Percentiles rank a stretch among this genome's conserved stretches.
Evolutionary conservation across 2,797 vertebrate species (phyloP).

Genomic region (Urosaurus nigricauda): DNA sequence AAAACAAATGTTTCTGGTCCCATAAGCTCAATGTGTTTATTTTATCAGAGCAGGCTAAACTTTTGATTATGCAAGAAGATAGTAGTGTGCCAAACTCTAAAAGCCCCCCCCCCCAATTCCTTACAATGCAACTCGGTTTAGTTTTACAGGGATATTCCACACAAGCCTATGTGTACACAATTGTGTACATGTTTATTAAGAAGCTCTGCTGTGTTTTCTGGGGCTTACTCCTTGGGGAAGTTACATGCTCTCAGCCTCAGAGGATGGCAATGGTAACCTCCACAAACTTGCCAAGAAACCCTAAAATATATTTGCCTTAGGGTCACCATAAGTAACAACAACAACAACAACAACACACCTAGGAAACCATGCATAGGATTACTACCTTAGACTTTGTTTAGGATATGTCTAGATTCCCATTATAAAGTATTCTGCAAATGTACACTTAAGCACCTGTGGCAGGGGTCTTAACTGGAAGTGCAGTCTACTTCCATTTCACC

Average conservation of each 20-base stretch:
- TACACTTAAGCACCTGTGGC: background rate
- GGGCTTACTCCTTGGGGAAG: background rate
- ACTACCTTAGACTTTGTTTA: background rate
- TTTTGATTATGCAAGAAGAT: conserved; percentile 22
- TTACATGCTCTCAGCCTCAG: no score
- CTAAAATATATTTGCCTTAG: no score
- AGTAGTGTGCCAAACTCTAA: conserved; percentile 13
- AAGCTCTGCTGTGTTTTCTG: background rate
- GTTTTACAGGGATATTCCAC: background rate
- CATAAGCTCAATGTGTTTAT: background rate
- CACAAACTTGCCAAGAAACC: no score
- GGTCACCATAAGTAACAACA: no score
- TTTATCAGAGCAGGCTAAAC: background rate
- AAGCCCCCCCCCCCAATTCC: no score
- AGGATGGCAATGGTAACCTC: no score
- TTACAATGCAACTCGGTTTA: background rate
- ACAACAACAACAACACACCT: background rate
- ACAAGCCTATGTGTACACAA: background rate
- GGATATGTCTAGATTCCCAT: background rate
- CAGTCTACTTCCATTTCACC: background rate
- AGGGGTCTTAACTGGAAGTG: background rate
- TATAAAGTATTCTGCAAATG: background rate
- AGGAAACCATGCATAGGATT: background rate
- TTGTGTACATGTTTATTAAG: background rate
- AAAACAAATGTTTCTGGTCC: conserved; percentile 27